Evolutionary conservation across 1,140 invertebrate genomes (phyloP), one percentile per base, ranked within the genome.

Genomic region (Atta texana): DNA sequence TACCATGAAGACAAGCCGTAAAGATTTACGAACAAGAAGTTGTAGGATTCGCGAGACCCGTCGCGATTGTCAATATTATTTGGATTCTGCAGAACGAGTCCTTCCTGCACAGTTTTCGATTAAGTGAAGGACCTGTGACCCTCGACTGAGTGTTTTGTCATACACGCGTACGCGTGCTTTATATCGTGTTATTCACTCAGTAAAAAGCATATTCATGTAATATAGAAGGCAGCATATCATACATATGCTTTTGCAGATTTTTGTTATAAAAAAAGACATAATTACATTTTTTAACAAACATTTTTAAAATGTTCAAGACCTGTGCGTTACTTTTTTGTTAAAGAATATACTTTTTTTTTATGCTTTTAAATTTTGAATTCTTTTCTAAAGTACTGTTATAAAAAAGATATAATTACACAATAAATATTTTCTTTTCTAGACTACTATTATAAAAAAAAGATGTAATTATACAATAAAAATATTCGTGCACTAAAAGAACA

Each of bases 1-100:
- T 92, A 91, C 72, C 57, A 63, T 64, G 86, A 77, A 91, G 89
- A 90, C 85, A 90, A 81, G 76, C 82, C 49, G 88, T 68, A 87
- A 90, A 91, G 88, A 93, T 93, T 91, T 86, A 91, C 90, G 75
- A 76, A 85, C 76, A 76, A 74, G 81, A 86, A 34, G 68, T 87
- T 82, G 72, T 68, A 81, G 85, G 81, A 87, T 82, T 89, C 85
- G 71, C 64, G 24, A 77, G 71, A 78, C 75, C 8, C 75, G 66
- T 91, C 77, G 88, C 68, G 87, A 89, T 89, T 85, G 39, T 80
- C 82, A 44, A 81, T 88, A 59, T 7, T 49, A 63, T 44, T 51
- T 14, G 34, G 24, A 49, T 81, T 10, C 66, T 49, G 34, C 10
- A 21, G 55, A 71, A 71, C 31, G 34, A 81, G 34, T 71, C 51